Percentiles rank a stretch among this genome's conserved stretches.
Evolutionary conservation across 2,888 invertebrate species (phyloP).

Genomic region (Brachyopa scutellaris): DNA sequence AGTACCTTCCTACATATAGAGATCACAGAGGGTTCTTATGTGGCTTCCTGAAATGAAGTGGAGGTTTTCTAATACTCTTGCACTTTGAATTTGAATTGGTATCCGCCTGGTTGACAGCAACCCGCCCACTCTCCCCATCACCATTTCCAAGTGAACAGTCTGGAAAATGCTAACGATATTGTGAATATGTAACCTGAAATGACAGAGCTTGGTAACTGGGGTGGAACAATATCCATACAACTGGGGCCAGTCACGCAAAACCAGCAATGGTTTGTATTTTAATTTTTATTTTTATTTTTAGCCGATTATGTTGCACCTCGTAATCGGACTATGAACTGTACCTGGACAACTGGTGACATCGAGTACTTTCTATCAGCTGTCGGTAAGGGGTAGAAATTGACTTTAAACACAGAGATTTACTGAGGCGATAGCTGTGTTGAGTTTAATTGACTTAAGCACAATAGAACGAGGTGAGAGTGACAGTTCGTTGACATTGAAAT

Average conservation of each 20-base stretch:
- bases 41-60: slow-evolving; percentile 68
- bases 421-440: slow-evolving; percentile 1
- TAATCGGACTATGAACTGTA: slow-evolving; percentile 55
- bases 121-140: not conserved
- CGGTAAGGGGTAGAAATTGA: too few species aligned
- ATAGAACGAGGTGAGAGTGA: slow-evolving; percentile 11
- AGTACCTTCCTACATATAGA: slow-evolving; percentile 7
- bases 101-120: slow-evolving; percentile 1
- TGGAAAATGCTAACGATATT: slow-evolving; percentile 22
- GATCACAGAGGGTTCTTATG: slow-evolving; percentile 53
- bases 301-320: slow-evolving; percentile 17
- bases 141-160: slow-evolving; percentile 34
- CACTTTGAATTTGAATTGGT: slow-evolving; percentile 37
- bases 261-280: slow-evolving; percentile 26
- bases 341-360: slow-evolving; percentile 26
- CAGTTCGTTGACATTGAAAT: slow-evolving; percentile 17
- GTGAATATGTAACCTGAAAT: slow-evolving; percentile 24
- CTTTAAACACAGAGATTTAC: slow-evolving; percentile 24
- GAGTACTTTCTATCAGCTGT: too few species aligned
- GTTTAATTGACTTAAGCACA: slow-evolving; percentile 19
- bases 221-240: slow-evolving; percentile 42
- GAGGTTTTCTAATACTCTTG: slow-evolving; percentile 62
- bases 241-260: slow-evolving; percentile 45
- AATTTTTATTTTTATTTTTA: slow-evolving; percentile 50
- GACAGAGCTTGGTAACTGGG: slow-evolving; percentile 57